Conservation (phyloP, 2,888 invertebrate genomes). For the Scaptomyza cyrtandrae region DNA sequence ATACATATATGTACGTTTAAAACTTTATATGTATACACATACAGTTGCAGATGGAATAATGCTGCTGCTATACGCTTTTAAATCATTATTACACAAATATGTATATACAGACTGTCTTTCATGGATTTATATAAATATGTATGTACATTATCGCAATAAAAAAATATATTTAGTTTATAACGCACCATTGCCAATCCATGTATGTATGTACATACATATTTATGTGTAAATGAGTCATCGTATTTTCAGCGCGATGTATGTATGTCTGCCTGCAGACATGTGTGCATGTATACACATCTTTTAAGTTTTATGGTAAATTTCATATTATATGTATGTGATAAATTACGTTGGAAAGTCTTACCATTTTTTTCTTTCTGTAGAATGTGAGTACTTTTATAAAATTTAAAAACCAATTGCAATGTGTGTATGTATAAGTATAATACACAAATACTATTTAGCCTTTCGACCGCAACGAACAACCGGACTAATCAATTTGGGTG, state of each 20-base stretch:
- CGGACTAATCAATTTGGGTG: slow-evolving; percentile 72
- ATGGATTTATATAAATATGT: slow-evolving; percentile 31
- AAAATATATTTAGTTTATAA: slow-evolving; percentile 52
- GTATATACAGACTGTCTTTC: slow-evolving; percentile 8
- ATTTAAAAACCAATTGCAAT: slow-evolving; percentile 57
- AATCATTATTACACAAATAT: slow-evolving; percentile 14
- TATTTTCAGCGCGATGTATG: slow-evolving; percentile 27
- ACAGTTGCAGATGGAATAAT: slow-evolving; percentile 6
- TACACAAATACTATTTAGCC: slow-evolving; percentile 67
- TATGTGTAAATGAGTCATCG: slow-evolving; percentile 54
- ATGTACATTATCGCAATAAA: slow-evolving; percentile 44
- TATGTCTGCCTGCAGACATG: slow-evolving; percentile 21
- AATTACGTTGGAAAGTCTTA: slow-evolving; percentile 39
- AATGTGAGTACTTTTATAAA: slow-evolving; percentile 61
- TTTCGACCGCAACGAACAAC: slow-evolving; percentile 72
- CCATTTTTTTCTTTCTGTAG: slow-evolving; percentile 56
- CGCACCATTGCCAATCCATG: slow-evolving; percentile 35
- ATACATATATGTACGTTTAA: slow-evolving; percentile 38
- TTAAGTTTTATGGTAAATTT: slow-evolving; percentile 10
- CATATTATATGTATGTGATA: slow-evolving; percentile 2
- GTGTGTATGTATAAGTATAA: slow-evolving; percentile 51
- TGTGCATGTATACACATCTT: slow-evolving; percentile 8
- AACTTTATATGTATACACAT: slow-evolving; percentile 26
- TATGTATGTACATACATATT: slow-evolving; percentile 49
- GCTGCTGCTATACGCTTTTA: slow-evolving; percentile 3